Conservation (phyloP, 2,888 invertebrate genomes). For the Dorcus parallelipipedus region DNA sequence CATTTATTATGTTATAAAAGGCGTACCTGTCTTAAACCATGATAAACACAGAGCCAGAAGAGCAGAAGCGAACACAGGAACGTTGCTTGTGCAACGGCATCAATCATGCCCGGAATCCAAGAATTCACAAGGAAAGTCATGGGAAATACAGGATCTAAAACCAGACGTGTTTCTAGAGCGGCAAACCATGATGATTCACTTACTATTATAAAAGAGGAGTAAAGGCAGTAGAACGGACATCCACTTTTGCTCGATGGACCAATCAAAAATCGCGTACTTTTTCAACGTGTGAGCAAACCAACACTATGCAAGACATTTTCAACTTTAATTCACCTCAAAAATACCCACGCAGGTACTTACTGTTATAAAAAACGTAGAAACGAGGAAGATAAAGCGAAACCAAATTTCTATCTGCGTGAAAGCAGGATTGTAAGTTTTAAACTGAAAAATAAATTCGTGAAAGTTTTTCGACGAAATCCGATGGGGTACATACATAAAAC, state of each 20-base stretch:
- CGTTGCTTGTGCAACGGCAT: constrained; percentile 84
- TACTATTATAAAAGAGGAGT: constrained; percentile 88
- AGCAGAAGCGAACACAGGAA: constrained; percentile 84
- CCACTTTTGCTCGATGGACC: constrained; percentile 99
- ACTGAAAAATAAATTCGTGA: constrained; percentile 61
- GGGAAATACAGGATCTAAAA: constrained; percentile 90
- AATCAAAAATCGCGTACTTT: constrained; percentile 84
- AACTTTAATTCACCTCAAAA: background rate
- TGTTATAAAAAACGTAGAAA: constrained; percentile 80
- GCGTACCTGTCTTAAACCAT: constrained; percentile 84
- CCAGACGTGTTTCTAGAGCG: background rate
- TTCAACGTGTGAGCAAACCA: constrained; percentile 89
- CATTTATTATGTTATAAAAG: background rate
- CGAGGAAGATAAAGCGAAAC: constrained; percentile 90
- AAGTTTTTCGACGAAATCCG: background rate
- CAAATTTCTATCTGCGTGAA: constrained; percentile 97
- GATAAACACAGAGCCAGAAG: constrained; percentile 95
- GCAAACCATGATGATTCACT: constrained; percentile 40
- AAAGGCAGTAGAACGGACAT: constrained; percentile 83
- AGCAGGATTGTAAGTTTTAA: constrained; percentile 92
- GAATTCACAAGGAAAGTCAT: constrained; percentile 84
- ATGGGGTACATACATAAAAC: constrained; percentile 70
- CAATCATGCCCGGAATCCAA: constrained; percentile 88
- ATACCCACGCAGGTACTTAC: constrained; percentile 58
- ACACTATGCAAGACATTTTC: constrained; percentile 60